Evolutionary conservation across 2,888 invertebrate species (phyloP).

Genomic region (Seira ritae): DNA sequence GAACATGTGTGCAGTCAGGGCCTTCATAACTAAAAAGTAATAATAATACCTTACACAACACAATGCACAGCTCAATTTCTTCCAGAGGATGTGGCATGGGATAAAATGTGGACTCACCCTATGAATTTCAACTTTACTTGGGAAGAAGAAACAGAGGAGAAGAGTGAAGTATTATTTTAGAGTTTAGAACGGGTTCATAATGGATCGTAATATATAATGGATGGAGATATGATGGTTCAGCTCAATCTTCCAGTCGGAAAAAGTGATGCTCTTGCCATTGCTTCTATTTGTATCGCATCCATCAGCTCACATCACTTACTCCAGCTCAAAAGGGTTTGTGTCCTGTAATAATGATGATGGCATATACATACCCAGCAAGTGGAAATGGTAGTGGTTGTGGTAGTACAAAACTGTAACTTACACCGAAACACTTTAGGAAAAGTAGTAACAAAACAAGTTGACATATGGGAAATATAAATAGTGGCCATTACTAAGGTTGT

Average conservation of each 20-base stretch:
- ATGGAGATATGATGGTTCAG: slow-evolving; percentile 53
- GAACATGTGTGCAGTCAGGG: slow-evolving; percentile 52
- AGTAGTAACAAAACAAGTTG: too few relatives aligned
- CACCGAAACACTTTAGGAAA: slow-evolving; percentile 59
- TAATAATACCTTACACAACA: slow-evolving; percentile 38
- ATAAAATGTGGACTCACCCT: slow-evolving; percentile 48
- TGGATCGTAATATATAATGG: slow-evolving; percentile 56
- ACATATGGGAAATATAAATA: slow-evolving; percentile 50
- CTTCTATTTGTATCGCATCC: slow-evolving; percentile 22
- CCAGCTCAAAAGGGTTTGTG: slow-evolving; percentile 32
- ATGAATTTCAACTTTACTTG: slow-evolving; percentile 21
- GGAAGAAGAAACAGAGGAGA: too few relatives aligned
- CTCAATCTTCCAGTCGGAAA: too few relatives aligned
- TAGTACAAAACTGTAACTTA: too few relatives aligned
- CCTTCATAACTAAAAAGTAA: slow-evolving; percentile 46
- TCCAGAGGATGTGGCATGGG: slow-evolving; percentile 31
- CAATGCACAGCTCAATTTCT: too few relatives aligned
- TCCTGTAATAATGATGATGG: slow-evolving; percentile 32
- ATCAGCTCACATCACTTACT: slow-evolving; percentile 22
- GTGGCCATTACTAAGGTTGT: slow-evolving; percentile 34
- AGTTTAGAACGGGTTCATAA: slow-evolving; percentile 51
- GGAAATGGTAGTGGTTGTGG: too few relatives aligned
- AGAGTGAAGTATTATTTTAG: background rate
- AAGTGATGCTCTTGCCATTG: too few relatives aligned
- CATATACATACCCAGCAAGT: too few relatives aligned